Evolutionary conservation across 2,113 vertebrate genomes (phyloP), one percentile per base, ranked within the genome.

Genomic region (Triplophysa rosa): DNA sequence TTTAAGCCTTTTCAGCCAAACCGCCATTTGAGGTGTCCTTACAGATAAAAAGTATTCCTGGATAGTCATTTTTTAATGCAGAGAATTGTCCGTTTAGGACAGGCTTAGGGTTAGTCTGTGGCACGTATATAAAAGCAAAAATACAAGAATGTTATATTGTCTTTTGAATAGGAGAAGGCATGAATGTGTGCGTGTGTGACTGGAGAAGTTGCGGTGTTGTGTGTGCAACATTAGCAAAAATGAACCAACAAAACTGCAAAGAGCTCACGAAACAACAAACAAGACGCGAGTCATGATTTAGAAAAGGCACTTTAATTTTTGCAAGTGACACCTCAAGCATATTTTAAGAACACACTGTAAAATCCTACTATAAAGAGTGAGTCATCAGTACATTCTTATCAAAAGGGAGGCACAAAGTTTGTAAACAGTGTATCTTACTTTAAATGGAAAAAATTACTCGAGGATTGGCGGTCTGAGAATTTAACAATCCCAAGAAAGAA

Each of bases 261-360:
- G 49, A 70, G 71, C 9, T 14, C 45, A 8, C 59, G 37, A 63
- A 2, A 45, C 21, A 79, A 77, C 80, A 54, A 40, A 67, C 67
- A 54, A 49, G 68, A 65, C 23, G 45, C 47, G 54, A 82, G 42
- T 56, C 67, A 11, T 45, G 54, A 58, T 77, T 61, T 24, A 65
- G 79, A 78, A 64, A 74, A 82, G 81, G 80, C 80, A 72, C 72
- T 84, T 84, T 80, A 80, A 80, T 84, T 77, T 71, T 84, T 72
- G 77, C 42, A 80, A 83, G 71, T 72, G 61, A 82, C 66, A 80
- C 26, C 64, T 83, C 29, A 37, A 24, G 72, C 68, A 14, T 52
- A 10, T n/a, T 49, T 61, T 37, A 68, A 83, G 40, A 26, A 64
- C 80, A 75, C 56, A 79, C 19, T 59, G 78, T 84, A 70, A 69